Base-by-base conservation (phyloP, 1,140 invertebrate species). In the Diorhabda sublineata region DNA sequence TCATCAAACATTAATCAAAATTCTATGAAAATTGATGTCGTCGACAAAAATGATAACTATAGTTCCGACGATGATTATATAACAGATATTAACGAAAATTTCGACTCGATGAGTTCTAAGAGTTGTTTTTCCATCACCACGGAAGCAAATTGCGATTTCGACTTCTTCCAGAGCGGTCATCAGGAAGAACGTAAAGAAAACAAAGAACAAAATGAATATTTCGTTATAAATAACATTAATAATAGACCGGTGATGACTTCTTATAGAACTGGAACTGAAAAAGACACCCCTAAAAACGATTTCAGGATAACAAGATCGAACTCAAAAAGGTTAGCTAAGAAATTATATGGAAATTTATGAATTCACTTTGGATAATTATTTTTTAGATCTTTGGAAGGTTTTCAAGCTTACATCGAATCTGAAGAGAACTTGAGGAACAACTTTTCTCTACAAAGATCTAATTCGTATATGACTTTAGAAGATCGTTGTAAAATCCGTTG, bases 61-160 rank as follows among this genome's bases (percentile, higher is more conserved):
- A 80, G 64, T 77, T 81, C 70, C 72, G 74, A 71, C 58, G 79
- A 82, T 47, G 82, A 82, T 58, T 78, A 79, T 4, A 83, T 74
- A 2, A 43, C 42, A 5, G 79, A 82, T 57, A 82, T 81, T 59
- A 79, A 79, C 6, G 84, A 79, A 79, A 87, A 80, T 78, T 88
- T 85, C 58, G 86, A 86, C 66, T 85, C 83, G 6, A 82, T 87
- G 64, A 84, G 86, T 5, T 83, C 82, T 45, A 78, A 79, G 61
- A 86, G 84, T 71, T 83, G 82, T 45, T 85, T 83, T 67, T 89
- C 87, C 5, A 87, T 87, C 9, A 89, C 87, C 3, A 89, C 87
- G 0, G 86, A 86, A 45, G 87, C 87, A 7, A 89, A 88, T 72
- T 86, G 88, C 71, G 88, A 89, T 75, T 89, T 89, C 71, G 87